Base-by-base conservation (phyloP, 1,140 invertebrate species). In the Medauroidea extradentata region DNA sequence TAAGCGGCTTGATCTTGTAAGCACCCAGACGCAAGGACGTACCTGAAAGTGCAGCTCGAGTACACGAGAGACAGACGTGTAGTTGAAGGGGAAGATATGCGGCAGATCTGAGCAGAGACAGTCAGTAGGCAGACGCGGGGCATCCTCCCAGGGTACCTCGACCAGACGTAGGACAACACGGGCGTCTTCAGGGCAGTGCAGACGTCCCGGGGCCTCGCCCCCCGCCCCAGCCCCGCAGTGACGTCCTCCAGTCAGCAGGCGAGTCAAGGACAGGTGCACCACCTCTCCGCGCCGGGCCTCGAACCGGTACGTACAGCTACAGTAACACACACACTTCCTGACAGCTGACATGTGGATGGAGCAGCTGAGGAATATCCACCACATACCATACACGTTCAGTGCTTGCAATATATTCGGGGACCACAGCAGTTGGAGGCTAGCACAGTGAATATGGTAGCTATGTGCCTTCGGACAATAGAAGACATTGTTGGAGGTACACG, bases 301-400 rank as follows among this genome's bases (percentile, higher is more conserved):
- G 66, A 93, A 93, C 29, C 89, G 86, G 73, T 93, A 94, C 21
- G 88, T 81, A 71, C 91, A 94, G 72, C 87, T 90, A 77, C 51
- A 81, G 79, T 67, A 61, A 68, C 61, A 57, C 34, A 58, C 56
- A 52, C 29, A 34, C 29, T 34, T 11, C 5, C 29, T 11, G 11
- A 41, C 41, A 53, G 44, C 11, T n/a, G n/a, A n/a, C n/a, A n/a
- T n/a, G n/a, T n/a, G n/a, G n/a, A n/a, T n/a, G n/a, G n/a, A n/a
- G 29, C 29, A 34, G 29, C 29, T 34, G 29, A n/a, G n/a, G n/a
- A n/a, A n/a, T n/a, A n/a, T n/a, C n/a, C n/a, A n/a, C 29, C 29
- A 34, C 29, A 34, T 11, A 34, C 29, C 29, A 34, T 11, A 34
- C 29, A 34, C 29, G n/a, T n/a, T n/a, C n/a, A n/a, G n/a, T n/a